Evolutionary conservation across 2,888 invertebrate genomes (phyloP).

Genomic region (Zhuqinia jingwanae): DNA sequence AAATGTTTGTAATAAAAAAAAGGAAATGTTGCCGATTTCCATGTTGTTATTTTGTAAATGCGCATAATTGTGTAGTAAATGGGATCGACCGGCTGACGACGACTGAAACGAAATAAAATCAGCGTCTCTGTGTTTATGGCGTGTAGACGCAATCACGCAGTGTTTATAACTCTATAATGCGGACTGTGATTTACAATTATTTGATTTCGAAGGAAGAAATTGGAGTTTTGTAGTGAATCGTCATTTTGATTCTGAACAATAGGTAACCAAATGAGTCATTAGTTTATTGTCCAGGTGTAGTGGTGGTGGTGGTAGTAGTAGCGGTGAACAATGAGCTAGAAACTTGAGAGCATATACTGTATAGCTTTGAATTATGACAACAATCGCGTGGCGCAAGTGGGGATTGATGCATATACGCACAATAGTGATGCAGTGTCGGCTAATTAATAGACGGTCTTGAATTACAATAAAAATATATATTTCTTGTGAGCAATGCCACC

Average conservation of each 20-base stretch:
- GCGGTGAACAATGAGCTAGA: conserved; percentile 14
- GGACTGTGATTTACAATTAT: conserved; percentile 40
- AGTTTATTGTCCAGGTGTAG: conserved; percentile 27
- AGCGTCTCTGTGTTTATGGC: neutral
- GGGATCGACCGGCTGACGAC: conserved; percentile 54
- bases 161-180: conserved; percentile 55
- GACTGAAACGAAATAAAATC: neutral
- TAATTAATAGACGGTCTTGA: conserved; percentile 65
- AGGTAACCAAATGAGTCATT: conserved; percentile 61
- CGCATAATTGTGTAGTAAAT: conserved; percentile 41
- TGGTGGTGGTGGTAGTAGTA: neutral
- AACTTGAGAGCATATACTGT: conserved; percentile 37
- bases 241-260: conserved; percentile 42
- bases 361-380: conserved; percentile 63
- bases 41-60: conserved; percentile 23
- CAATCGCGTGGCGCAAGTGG: conserved; percentile 56
- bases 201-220: conserved; percentile 33
- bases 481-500: conserved; percentile 7
- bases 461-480: conserved; percentile 58
- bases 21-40: conserved; percentile 6
- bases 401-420: neutral
- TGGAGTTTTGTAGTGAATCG: neutral
- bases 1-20: too few relatives aligned
- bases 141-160: conserved; percentile 42
- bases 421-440: conserved; percentile 25